phyloP scores from a whole-genome alignment of 2,113 vertebrate genomes.

The Emydocephalus ijimae region DNA sequence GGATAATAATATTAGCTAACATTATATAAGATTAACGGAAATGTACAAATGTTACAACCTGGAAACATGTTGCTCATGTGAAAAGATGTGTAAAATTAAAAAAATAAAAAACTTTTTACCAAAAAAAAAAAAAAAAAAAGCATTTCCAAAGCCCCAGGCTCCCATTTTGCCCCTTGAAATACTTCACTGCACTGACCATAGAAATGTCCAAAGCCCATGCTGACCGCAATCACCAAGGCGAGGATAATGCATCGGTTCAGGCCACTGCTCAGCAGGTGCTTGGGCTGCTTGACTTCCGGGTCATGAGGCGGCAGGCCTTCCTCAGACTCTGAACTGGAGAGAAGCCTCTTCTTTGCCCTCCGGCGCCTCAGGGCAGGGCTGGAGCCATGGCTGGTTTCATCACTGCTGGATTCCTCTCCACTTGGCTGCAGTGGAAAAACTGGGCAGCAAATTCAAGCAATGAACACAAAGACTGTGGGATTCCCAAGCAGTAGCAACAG shows the following conservation, averaged over 20 bases:
- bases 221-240: slow-evolving; percentile 83
- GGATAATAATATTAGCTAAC: no score
- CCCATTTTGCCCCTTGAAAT: neutral
- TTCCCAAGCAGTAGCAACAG: neutral
- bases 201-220: slow-evolving; percentile 90
- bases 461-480: neutral
- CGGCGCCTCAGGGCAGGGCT: slow-evolving; percentile 75
- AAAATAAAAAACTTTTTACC: no score
- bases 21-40: no score
- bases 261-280: slow-evolving; percentile 63
- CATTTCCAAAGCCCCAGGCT: neutral
- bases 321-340: slow-evolving; percentile 67
- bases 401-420: slow-evolving; percentile 76
- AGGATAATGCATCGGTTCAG: slow-evolving; percentile 85
- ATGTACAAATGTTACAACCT: no score
- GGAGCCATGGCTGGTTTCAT: slow-evolving; percentile 64
- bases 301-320: neutral
- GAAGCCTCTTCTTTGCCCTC: slow-evolving; percentile 71
- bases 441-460: slow-evolving; percentile 2
- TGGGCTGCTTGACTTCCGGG: slow-evolving; percentile 20
- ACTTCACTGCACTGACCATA: slow-evolving; percentile 72
- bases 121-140: neutral
- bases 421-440: slow-evolving; percentile 63
- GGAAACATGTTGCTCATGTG: no score
- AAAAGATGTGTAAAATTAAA: no score